Evolutionary conservation across 2,797 vertebrate genomes (phyloP).

Genomic region (Bradypodion ventrale): DNA sequence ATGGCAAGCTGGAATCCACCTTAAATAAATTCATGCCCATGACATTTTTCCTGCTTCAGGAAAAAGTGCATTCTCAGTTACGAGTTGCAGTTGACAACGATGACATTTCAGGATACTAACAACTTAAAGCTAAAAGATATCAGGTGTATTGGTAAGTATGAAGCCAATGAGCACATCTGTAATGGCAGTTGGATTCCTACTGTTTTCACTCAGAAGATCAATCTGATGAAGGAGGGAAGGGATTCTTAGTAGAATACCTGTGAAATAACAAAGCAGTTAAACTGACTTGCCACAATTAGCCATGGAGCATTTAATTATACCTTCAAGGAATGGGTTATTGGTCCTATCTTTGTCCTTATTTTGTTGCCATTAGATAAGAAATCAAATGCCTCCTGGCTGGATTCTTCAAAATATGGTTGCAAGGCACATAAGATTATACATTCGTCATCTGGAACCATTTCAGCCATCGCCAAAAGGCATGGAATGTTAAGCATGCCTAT

Average conservation of each 20-base stretch:
- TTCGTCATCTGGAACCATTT: constrained; percentile 78
- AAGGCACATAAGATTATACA: constrained; percentile 72
- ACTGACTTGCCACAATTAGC: neutral
- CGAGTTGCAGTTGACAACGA: no score
- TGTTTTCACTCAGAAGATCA: no score
- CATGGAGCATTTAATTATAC: constrained; percentile 40
- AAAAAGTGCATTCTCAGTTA: no score
- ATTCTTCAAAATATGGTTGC: constrained; percentile 52
- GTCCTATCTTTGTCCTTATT: constrained; percentile 74
- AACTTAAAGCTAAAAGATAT: neutral
- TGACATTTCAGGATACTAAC: no score
- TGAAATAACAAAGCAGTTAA: neutral
- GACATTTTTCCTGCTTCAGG: no score
- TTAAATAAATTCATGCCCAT: no score
- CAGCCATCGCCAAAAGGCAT: constrained; percentile 75
- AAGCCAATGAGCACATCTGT: neutral
- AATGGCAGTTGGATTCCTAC: no score
- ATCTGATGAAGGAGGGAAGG: no score
- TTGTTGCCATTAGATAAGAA: constrained; percentile 78
- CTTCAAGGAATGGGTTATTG: constrained; percentile 74
- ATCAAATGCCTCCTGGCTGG: constrained; percentile 76
- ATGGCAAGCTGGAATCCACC: no score
- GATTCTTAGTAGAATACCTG: neutral
- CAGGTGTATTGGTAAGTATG: neutral
- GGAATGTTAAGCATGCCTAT: constrained; percentile 78